Evolutionary conservation across 2,113 vertebrate species (phyloP).

Genomic region (Labeo catla): DNA sequence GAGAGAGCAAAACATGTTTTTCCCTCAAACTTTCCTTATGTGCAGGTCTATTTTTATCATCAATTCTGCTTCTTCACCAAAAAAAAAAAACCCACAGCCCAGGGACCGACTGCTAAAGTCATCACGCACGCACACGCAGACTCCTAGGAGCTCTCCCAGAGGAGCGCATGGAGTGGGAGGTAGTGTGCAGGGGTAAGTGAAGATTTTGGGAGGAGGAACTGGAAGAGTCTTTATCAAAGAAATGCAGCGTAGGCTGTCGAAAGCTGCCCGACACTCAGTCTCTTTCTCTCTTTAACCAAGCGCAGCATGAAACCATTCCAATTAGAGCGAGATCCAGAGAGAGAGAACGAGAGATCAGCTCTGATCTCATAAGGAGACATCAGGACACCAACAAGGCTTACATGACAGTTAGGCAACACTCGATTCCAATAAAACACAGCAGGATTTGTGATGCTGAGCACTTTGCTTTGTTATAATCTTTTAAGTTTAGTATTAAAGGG

Average conservation of each 20-base stretch:
- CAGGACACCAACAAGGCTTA: conserved; percentile 23
- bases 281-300: conserved; percentile 40
- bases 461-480: background rate
- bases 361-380: conserved; percentile 33
- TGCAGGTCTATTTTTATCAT: conserved; percentile 64
- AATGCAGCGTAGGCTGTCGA: conserved; percentile 50
- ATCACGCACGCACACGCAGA: conserved; percentile 3
- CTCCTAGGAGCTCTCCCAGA: conserved; percentile 12
- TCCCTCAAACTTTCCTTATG: conserved; percentile 53
- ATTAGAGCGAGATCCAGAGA: conserved; percentile 47
- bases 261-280: conserved; percentile 38
- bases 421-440: conserved; percentile 1
- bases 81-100: conserved; percentile 51
- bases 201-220: conserved; percentile 45
- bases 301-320: conserved; percentile 46
- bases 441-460: too few species aligned
- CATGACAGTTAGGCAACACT: background rate
- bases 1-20: conserved; percentile 48
- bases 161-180: conserved; percentile 26
- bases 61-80: conserved; percentile 58
- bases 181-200: conserved; percentile 40
- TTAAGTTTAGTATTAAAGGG: background rate
- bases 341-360: conserved; percentile 19
- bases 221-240: conserved; percentile 55
- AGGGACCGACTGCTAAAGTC: conserved; percentile 51